A percentile compares a stretch with the other conserved stretches of the same genome.
Evolutionary conservation across 2,888 invertebrate genomes (phyloP).

Genomic region (Nysson spinosus): DNA sequence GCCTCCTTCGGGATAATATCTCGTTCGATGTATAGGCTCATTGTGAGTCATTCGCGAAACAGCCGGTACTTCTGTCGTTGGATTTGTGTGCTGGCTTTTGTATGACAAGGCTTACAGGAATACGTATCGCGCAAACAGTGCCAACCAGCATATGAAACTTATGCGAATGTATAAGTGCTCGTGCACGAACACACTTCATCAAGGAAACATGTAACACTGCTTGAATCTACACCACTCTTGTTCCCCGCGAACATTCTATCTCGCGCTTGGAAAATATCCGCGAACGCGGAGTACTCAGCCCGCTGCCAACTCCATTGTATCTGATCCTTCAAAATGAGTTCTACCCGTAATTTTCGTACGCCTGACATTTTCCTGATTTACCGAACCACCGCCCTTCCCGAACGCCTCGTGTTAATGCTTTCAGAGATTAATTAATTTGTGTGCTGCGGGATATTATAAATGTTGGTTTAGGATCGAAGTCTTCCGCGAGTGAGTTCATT

Average conservation of each 20-base stretch:
- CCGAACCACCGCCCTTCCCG: too few relatives aligned
- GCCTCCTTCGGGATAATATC: slow-evolving; percentile 23
- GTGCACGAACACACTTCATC: too few relatives aligned
- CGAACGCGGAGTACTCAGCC: not conserved
- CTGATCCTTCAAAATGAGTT: too few relatives aligned
- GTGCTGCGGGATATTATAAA: too few relatives aligned
- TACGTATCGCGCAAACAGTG: not conserved
- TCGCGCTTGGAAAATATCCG: not conserved
- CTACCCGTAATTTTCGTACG: too few relatives aligned
- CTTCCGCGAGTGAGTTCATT: too few relatives aligned
- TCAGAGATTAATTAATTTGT: too few relatives aligned
- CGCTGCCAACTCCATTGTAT: too few relatives aligned
- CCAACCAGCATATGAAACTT: not conserved
- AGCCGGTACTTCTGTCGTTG: slow-evolving; percentile 3
- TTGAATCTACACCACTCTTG: not conserved
- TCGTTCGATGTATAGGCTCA: slow-evolving; percentile 24
- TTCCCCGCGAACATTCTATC: not conserved
- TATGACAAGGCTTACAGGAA: not conserved
- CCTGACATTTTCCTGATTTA: too few relatives aligned
- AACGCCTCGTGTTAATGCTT: too few relatives aligned
- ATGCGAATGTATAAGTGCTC: not conserved
- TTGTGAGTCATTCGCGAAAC: slow-evolving; percentile 32
- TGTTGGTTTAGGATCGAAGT: too few relatives aligned
- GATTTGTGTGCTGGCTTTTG: slow-evolving; percentile 8
- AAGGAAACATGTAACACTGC: too few relatives aligned